Evolutionary conservation across 2,797 vertebrate genomes (phyloP).

Genomic region (Pachyuromys duprasi): DNA sequence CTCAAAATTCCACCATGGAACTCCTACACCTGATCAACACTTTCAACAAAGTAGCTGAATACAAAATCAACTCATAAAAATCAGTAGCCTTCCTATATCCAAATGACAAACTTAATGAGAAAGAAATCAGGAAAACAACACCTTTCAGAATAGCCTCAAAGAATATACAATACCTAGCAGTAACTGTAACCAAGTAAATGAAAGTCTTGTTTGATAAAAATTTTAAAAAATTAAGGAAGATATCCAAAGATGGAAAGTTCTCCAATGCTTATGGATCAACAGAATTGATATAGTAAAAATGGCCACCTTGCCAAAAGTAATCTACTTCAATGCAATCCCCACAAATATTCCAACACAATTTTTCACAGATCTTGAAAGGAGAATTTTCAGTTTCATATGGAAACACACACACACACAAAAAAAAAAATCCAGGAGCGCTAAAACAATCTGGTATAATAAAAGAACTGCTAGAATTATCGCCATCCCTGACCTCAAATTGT

Average conservation of each 20-base stretch:
- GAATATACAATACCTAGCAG: too few relatives aligned
- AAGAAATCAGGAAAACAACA: neutral
- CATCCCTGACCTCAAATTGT: neutral
- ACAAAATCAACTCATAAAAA: neutral
- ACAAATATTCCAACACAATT: neutral
- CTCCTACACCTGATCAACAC: neutral
- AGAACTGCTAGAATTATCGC: neutral
- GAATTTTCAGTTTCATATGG: neutral
- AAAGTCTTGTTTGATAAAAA: neutral
- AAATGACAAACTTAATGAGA: neutral
- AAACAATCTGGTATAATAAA: neutral
- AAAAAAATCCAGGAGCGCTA: neutral
- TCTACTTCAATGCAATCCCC: neutral
- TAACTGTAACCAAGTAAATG: neutral
- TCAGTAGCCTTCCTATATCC: neutral
- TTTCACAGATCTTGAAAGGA: neutral
- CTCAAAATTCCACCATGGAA: neutral
- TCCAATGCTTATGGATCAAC: neutral
- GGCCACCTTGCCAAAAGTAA: neutral
- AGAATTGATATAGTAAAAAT: neutral
- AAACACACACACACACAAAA: neutral
- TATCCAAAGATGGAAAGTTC: neutral
- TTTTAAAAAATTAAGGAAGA: neutral
- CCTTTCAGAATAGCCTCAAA: neutral
- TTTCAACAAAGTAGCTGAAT: neutral